A percentile compares a stretch with the other conserved stretches of the same genome.
phyloP scores from a whole-genome alignment of 2,888 invertebrate genomes.

The Mylabris sibirica region DNA sequence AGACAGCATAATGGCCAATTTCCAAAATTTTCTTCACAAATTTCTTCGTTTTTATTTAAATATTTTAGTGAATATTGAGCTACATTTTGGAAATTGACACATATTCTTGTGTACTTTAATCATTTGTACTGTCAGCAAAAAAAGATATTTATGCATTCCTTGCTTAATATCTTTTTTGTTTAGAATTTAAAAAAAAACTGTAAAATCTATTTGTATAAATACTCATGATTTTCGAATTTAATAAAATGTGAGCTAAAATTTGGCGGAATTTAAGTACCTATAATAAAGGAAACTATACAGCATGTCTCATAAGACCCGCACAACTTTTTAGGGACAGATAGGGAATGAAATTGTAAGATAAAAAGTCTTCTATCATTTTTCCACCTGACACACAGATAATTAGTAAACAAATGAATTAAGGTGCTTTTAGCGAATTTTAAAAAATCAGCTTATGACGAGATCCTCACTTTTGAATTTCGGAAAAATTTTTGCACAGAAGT shows the following conservation, averaged over 20 bases:
- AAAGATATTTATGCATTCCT: conserved; percentile 50
- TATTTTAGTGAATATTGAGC: not conserved
- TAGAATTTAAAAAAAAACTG: not conserved
- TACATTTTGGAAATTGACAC: conserved; percentile 29
- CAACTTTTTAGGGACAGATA: too few relatives aligned
- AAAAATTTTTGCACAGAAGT: too few relatives aligned
- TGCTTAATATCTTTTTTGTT: conserved; percentile 26
- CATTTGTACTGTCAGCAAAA: conserved; percentile 57
- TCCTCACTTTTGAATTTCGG: too few relatives aligned
- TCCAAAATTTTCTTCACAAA: conserved; percentile 11
- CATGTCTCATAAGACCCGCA: too few relatives aligned
- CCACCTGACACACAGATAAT: too few relatives aligned
- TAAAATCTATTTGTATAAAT: conserved; percentile 5
- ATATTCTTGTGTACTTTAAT: conserved; percentile 27
- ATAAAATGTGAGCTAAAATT: conserved; percentile 9
- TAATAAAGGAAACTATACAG: too few relatives aligned
- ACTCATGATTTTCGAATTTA: not conserved
- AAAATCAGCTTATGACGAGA: too few relatives aligned
- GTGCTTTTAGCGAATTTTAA: too few relatives aligned
- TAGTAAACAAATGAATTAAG: too few relatives aligned
- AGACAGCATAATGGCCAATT: conserved; percentile 21
- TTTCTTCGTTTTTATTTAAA: conserved; percentile 6
- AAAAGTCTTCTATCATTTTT: too few relatives aligned
- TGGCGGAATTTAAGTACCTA: conserved; percentile 3
- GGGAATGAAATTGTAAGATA: too few relatives aligned